Evolutionary conservation across 2,113 vertebrate genomes (phyloP).

Genomic region (Hemiscyllium ocellatum): DNA sequence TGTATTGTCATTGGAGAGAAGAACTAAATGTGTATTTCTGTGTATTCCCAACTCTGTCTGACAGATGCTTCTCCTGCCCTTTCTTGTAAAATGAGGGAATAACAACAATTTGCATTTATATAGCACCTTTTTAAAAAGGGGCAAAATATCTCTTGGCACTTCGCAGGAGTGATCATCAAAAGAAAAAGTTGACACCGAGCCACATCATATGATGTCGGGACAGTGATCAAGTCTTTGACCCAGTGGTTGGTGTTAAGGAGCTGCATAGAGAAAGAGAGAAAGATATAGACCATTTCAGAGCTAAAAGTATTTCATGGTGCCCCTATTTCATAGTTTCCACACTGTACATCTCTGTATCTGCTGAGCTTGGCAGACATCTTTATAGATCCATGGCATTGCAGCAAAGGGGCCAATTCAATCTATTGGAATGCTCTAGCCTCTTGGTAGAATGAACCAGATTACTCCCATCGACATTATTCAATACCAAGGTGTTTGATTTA

Average conservation of each 20-base stretch:
- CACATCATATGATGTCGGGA: background rate
- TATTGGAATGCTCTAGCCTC: background rate
- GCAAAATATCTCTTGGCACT: background rate
- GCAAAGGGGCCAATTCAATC: background rate
- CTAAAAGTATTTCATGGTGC: too few species aligned
- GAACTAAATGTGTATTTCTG: background rate
- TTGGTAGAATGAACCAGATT: background rate
- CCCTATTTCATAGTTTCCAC: too few species aligned
- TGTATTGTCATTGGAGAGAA: background rate
- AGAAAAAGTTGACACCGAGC: too few species aligned
- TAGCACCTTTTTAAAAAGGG: background rate
- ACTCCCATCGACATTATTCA: background rate
- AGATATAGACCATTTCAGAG: background rate
- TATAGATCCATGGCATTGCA: background rate
- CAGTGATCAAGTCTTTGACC: background rate
- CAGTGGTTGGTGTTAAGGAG: background rate
- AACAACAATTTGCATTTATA: background rate
- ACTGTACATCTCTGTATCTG: background rate
- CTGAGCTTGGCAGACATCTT: background rate
- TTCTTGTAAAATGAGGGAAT: background rate
- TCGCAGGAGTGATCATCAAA: background rate
- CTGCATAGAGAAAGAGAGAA: background rate
- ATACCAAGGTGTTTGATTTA: background rate
- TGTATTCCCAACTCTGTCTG: background rate
- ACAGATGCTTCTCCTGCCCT: background rate